phyloP scores from a whole-genome alignment of 2,888 invertebrate genomes.

The Campaea margaritaria region DNA sequence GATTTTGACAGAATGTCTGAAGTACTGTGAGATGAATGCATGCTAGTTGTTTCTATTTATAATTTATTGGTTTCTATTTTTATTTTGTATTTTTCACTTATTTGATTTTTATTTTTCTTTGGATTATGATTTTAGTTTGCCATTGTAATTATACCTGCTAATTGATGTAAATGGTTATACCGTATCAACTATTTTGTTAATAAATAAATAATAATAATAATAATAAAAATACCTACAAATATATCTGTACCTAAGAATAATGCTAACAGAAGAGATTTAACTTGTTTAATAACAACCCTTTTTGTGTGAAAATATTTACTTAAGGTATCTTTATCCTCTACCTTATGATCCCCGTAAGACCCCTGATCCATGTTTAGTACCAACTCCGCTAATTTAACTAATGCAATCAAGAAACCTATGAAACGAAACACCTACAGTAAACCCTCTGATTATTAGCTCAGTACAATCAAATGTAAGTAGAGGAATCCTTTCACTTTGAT shows the following conservation, averaged over 20 bases:
- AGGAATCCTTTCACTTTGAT: constrained; percentile 43
- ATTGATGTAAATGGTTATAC: no score
- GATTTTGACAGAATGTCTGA: no score
- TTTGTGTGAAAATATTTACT: not conserved
- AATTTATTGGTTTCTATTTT: no score
- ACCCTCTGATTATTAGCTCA: constrained; percentile 19
- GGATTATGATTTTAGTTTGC: no score
- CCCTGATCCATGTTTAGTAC: constrained; percentile 7
- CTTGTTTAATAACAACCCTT: not conserved
- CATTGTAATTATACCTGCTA: no score
- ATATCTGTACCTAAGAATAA: not conserved
- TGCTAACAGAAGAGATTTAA: not conserved
- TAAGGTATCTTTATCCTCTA: not conserved
- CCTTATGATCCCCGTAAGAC: constrained; percentile 6
- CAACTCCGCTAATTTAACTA: constrained; percentile 13
- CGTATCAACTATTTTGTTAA: no score
- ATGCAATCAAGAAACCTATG: constrained; percentile 21
- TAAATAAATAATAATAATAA: no score
- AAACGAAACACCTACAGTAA: constrained; percentile 22
- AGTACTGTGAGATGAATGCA: no score
- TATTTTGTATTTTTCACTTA: no score
- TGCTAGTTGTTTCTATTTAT: no score
- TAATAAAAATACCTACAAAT: no score
- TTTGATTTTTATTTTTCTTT: no score
- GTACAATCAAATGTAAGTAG: constrained; percentile 33